phyloP scores from a whole-genome alignment of 2,113 vertebrate species.

The Loxodonta africana region DNA sequence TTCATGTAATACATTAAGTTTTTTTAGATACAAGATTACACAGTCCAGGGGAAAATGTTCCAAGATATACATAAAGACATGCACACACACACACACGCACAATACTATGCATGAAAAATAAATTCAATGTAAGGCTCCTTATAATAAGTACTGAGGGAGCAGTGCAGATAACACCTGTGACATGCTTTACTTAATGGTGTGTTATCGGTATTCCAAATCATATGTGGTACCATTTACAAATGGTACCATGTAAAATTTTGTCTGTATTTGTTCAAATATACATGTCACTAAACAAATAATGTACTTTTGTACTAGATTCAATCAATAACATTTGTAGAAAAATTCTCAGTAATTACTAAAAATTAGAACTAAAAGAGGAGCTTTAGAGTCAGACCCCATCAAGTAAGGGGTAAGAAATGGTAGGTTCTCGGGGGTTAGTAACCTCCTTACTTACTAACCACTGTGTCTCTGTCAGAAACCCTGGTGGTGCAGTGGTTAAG shows the following conservation, averaged over 20 bases:
- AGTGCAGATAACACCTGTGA: too few species aligned
- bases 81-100: accelerated
- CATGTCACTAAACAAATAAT: not conserved
- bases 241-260: accelerated
- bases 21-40: not conserved
- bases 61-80: not conserved
- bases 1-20: not conserved
- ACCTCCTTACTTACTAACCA: too few species aligned
- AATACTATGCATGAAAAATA: too few species aligned
- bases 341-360: accelerated
- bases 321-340: accelerated
- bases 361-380: accelerated
- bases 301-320: not conserved
- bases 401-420: accelerated
- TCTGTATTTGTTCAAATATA: not conserved
- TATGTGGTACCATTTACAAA: accelerated
- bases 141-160: accelerated
- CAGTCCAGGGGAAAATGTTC: not conserved
- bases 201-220: accelerated
- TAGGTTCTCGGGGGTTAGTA: not conserved
- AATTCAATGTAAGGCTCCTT: not conserved
- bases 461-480: too few species aligned
- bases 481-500: too few species aligned
- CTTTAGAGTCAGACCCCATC: too few species aligned
- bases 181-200: accelerated